These are phyloP conservation scores for Pseudomugil gertrudae DNA, from an alignment of 2,797 vertebrate genomes.

Conservation along the genomic window DNA sequence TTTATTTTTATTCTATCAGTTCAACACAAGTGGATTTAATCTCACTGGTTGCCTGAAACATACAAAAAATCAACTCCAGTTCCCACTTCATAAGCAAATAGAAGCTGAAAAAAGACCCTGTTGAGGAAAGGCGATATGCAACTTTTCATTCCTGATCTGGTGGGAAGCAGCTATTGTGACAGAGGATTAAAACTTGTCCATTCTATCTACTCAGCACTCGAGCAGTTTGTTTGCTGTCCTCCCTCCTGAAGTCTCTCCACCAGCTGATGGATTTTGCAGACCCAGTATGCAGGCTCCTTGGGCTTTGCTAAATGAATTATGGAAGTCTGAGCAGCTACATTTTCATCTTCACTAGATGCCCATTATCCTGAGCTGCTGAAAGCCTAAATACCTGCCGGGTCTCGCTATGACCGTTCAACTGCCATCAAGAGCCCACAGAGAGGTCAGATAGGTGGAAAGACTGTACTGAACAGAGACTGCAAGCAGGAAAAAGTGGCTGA, in stretches of 20 bases:
- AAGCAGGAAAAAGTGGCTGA: constrained; percentile 52
- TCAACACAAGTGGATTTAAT: too few relatives aligned
- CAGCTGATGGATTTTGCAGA: constrained; percentile 73
- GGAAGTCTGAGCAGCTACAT: constrained; percentile 67
- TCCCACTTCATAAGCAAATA: neutral
- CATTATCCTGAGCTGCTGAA: constrained; percentile 74
- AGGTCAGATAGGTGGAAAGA: constrained; percentile 54
- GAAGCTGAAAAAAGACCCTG: neutral
- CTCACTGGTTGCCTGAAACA: neutral
- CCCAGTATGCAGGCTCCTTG: constrained; percentile 60
- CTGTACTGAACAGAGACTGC: constrained; percentile 44
- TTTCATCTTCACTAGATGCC: constrained; percentile 71
- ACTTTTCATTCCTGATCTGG: constrained; percentile 36
- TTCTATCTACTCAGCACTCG: constrained; percentile 24
- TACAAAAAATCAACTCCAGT: neutral
- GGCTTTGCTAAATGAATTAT: constrained; percentile 76
- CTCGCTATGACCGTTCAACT: constrained; percentile 46
- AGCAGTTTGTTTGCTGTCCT: constrained; percentile 46
- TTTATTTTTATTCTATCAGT: neutral
- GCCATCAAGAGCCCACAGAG: constrained; percentile 71
- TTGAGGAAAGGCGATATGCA: neutral
- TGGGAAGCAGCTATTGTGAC: constrained; percentile 32
- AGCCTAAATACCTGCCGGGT: constrained; percentile 75
- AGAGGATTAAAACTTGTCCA: constrained; percentile 50
- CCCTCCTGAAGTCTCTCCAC: constrained; percentile 46